These are phyloP conservation scores for Cyclophora albipunctata DNA, from an alignment of 2,888 invertebrate species.

Conservation along the genomic window DNA sequence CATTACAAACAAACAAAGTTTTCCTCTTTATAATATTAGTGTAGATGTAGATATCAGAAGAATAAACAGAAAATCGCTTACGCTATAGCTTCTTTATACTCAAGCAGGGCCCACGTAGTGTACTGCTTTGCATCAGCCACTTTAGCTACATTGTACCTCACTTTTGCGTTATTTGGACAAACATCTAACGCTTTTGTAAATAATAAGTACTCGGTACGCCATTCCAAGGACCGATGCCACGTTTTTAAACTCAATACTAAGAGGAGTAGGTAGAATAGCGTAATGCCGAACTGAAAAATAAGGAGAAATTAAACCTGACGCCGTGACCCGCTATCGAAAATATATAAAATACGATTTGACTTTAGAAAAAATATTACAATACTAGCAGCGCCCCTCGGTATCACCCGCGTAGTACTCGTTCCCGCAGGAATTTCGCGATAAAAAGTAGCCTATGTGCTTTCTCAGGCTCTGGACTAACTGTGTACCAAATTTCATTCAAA, in stretches of 20 bases:
- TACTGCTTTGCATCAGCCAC: conserved; percentile 85
- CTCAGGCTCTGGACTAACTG: too few species aligned
- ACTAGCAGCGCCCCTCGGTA: too few species aligned
- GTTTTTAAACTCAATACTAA: conserved; percentile 54
- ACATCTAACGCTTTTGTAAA: conserved; percentile 89
- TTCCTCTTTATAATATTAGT: too few species aligned
- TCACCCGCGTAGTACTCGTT: too few species aligned
- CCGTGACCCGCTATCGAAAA: neutral
- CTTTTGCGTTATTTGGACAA: conserved; percentile 96
- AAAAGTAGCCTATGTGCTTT: too few species aligned
- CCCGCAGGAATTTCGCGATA: too few species aligned
- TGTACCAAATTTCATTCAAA: too few species aligned
- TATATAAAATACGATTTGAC: too few species aligned
- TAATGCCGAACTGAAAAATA: conserved; percentile 25
- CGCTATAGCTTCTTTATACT: conserved; percentile 87
- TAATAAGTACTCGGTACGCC: conserved; percentile 86
- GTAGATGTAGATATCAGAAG: too few species aligned
- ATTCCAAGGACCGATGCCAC: conserved; percentile 81
- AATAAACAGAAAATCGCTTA: conserved; percentile 29
- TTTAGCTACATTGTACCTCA: conserved; percentile 94
- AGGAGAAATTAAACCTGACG: neutral
- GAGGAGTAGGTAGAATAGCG: conserved; percentile 30
- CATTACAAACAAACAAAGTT: too few species aligned
- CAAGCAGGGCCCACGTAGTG: conserved; percentile 79
- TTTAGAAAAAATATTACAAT: too few species aligned